Conservation (phyloP, 2,888 invertebrate species). For the Cheilosia soror region DNA sequence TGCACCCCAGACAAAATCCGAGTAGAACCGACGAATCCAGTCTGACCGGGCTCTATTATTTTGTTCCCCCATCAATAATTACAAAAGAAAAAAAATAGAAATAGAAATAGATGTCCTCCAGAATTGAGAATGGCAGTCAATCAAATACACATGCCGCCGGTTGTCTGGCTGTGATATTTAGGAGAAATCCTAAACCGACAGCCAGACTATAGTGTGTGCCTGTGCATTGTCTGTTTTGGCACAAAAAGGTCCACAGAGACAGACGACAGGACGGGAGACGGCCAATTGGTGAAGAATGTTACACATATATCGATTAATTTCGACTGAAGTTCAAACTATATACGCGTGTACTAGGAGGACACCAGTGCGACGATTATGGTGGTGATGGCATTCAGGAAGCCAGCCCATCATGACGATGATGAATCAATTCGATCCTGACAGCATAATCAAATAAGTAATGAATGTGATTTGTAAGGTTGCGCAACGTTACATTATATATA, state of each 20-base stretch:
- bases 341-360: neutral
- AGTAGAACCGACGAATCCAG: neutral
- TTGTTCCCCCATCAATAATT: conserved; percentile 45
- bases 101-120: conserved; percentile 39
- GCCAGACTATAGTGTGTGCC: conserved; percentile 7
- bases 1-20: conserved; percentile 24
- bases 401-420: conserved; percentile 46
- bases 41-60: conserved; percentile 28
- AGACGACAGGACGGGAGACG: conserved; percentile 3
- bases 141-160: conserved; percentile 41
- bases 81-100: conserved; percentile 17
- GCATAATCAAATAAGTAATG: conserved; percentile 46
- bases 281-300: conserved; percentile 51
- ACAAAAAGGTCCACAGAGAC: conserved; percentile 23
- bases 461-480: conserved; percentile 40
- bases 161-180: conserved; percentile 6
- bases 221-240: conserved; percentile 34
- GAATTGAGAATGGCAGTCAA: conserved; percentile 56
- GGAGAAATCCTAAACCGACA: conserved; percentile 9
- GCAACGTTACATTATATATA: neutral
- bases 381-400: conserved; percentile 20
- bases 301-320: conserved; percentile 65
- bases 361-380: neutral
- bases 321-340: neutral
- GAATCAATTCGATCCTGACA: conserved; percentile 54